Conservation (phyloP, 2,888 invertebrate species). For the Laothoe populi region DNA sequence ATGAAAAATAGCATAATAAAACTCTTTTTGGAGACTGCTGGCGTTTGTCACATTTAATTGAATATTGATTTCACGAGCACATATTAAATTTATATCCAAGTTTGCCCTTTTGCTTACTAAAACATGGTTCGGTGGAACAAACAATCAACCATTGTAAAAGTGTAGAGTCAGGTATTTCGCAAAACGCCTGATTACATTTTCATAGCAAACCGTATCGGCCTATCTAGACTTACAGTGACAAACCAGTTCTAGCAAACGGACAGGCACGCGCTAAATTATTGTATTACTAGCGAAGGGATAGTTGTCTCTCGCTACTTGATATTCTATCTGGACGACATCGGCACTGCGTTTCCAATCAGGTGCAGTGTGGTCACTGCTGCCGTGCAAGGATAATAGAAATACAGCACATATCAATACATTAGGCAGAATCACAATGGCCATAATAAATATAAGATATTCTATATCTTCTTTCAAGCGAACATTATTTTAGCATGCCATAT, state of each 20-base stretch:
- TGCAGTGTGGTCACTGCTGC: too few species aligned
- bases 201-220: not conserved
- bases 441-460: not conserved
- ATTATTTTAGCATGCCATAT: not conserved
- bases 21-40: too few species aligned
- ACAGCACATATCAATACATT: too few species aligned
- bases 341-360: too few species aligned
- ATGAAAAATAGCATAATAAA: too few species aligned
- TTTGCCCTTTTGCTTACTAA: conserved; percentile 31
- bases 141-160: conserved; percentile 26
- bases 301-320: too few species aligned
- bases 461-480: not conserved
- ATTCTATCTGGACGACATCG: too few species aligned
- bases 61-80: conserved; percentile 36
- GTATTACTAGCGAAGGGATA: too few species aligned
- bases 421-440: too few species aligned
- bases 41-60: too few species aligned
- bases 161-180: not conserved
- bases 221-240: not conserved
- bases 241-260: not conserved
- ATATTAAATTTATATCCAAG: conserved; percentile 37
- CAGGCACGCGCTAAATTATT: not conserved
- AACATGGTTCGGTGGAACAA: conserved; percentile 33
- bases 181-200: not conserved
- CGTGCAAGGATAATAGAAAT: too few species aligned